phyloP scores from a whole-genome alignment of 2,797 vertebrate species.

The Mionectes olivaceus region DNA sequence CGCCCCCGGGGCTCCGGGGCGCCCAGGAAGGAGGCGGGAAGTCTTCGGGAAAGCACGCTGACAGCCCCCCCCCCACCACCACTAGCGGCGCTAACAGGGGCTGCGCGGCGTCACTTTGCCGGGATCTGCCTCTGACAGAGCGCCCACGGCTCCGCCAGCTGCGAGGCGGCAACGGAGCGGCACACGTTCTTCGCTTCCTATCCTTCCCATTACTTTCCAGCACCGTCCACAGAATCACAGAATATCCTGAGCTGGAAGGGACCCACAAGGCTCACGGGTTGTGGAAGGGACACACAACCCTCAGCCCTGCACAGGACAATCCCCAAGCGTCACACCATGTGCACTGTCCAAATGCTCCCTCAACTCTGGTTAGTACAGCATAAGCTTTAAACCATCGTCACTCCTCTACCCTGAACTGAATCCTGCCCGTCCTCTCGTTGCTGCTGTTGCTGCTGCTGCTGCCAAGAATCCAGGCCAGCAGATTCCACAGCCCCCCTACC shows the following conservation, averaged over 20 bases:
- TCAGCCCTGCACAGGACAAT: neutral
- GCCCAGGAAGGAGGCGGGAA: too few species aligned
- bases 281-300: neutral
- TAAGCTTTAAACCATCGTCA: neutral
- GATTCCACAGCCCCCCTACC: neutral
- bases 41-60: fast-evolving
- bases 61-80: too few species aligned
- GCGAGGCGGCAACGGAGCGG: neutral
- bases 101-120: neutral
- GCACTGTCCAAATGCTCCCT: neutral
- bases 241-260: neutral
- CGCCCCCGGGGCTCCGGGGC: too few species aligned
- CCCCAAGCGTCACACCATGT: neutral
- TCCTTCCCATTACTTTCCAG: too few species aligned
- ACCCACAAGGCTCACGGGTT: neutral
- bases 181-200: fast-evolving
- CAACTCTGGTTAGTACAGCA: fast-evolving
- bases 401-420: neutral
- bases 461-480: fast-evolving
- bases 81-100: neutral
- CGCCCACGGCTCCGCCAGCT: neutral
- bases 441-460: neutral
- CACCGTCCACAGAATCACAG: neutral
- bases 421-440: neutral
- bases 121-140: neutral